Conservation (phyloP, 2,113 vertebrate genomes). For the Nicator chloris region DNA sequence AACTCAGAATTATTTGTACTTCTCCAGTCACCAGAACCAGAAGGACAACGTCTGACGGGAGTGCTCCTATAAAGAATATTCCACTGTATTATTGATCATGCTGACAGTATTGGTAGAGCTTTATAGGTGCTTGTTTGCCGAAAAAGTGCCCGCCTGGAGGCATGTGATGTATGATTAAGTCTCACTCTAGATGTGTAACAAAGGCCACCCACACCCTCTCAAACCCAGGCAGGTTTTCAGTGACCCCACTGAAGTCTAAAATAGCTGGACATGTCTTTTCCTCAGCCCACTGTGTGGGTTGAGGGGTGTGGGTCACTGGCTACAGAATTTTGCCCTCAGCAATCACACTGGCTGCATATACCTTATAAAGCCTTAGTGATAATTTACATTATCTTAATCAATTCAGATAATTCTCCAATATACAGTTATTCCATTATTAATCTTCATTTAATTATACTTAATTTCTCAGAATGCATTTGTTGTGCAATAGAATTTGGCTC, state of each 20-base stretch:
- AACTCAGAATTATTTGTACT: background rate
- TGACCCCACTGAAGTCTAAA: background rate
- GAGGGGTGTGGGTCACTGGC: background rate
- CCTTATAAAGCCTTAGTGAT: background rate
- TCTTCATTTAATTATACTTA: background rate
- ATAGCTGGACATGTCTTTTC: background rate
- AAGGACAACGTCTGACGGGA: background rate
- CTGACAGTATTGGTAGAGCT: background rate
- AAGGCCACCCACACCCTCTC: slow-evolving; percentile 38
- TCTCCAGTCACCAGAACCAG: background rate
- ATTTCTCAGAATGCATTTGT: background rate
- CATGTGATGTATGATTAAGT: background rate
- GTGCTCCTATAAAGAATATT: background rate
- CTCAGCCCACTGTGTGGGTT: background rate
- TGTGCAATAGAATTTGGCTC: background rate
- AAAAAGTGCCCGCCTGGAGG: background rate
- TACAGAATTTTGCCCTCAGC: background rate
- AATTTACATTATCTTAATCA: background rate
- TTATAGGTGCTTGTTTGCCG: background rate
- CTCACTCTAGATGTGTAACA: background rate
- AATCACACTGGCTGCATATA: background rate
- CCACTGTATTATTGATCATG: background rate
- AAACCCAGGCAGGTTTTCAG: background rate
- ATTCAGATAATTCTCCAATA: background rate
- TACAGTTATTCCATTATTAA: background rate